phyloP scores from a whole-genome alignment of 2,113 vertebrate genomes.

The Macquaria ambigua region DNA sequence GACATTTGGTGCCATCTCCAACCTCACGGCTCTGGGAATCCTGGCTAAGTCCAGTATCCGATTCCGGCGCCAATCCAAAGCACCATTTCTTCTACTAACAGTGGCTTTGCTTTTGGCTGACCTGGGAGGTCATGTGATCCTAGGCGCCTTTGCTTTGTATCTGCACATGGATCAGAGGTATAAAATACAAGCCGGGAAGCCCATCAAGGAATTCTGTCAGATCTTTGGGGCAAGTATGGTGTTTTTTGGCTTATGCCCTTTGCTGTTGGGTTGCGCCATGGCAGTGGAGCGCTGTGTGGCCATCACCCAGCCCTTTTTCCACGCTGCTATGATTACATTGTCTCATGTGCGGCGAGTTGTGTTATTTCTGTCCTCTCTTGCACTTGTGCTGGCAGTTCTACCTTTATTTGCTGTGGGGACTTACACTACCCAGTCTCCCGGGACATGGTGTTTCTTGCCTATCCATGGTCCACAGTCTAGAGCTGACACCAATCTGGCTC shows the following conservation, averaged over 20 bases:
- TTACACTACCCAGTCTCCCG: slow-evolving; percentile 83
- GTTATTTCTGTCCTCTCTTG: slow-evolving; percentile 70
- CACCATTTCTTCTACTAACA: slow-evolving; percentile 86
- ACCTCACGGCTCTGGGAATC: slow-evolving; percentile 86
- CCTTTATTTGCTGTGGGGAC: slow-evolving; percentile 83
- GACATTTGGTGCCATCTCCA: slow-evolving; percentile 87
- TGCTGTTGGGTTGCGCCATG: slow-evolving; percentile 89
- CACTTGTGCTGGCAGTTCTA: slow-evolving; percentile 83
- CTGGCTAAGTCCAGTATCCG: slow-evolving; percentile 80
- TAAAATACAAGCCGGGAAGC: slow-evolving; percentile 15
- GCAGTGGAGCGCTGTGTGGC: slow-evolving; percentile 89
- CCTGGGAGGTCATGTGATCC: slow-evolving; percentile 88
- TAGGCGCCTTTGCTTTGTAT: slow-evolving; percentile 86
- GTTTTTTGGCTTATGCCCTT: slow-evolving; percentile 88
- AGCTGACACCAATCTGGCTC: slow-evolving; percentile 77
- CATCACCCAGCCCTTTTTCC: slow-evolving; percentile 87
- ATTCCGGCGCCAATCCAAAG: slow-evolving; percentile 79
- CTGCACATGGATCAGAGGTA: slow-evolving; percentile 75
- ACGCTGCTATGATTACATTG: slow-evolving; percentile 79
- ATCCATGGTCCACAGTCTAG: slow-evolving; percentile 62
- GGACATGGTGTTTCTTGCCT: slow-evolving; percentile 90
- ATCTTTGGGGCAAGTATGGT: slow-evolving; percentile 89
- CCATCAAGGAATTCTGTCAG: slow-evolving; percentile 79
- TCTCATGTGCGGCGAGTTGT: slow-evolving; percentile 76
- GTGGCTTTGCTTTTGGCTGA: slow-evolving; percentile 86